Percentiles rank a stretch among this genome's conserved stretches.
phyloP scores from a whole-genome alignment of 2,113 vertebrate genomes.

The Cephalopholis sonnerati region DNA sequence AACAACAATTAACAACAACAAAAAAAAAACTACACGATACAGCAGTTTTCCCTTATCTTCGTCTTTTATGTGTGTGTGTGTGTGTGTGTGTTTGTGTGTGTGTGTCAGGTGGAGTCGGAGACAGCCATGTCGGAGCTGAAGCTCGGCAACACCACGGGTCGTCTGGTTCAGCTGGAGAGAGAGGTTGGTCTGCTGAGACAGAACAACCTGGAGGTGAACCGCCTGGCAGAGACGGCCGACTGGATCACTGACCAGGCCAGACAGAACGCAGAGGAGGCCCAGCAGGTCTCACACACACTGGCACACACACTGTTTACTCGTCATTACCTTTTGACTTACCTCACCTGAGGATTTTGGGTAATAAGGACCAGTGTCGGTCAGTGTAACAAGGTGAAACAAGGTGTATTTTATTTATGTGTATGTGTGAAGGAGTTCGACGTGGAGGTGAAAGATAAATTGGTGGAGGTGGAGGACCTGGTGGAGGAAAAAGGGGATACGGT shows the following conservation, averaged over 20 bases:
- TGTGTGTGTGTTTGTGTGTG: slow-evolving; percentile 13
- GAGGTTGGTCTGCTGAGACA: slow-evolving; percentile 88
- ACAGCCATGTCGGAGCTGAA: slow-evolving; percentile 90
- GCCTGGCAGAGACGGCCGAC: slow-evolving; percentile 79
- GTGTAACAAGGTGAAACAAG: no score
- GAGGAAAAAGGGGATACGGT: slow-evolving; percentile 87
- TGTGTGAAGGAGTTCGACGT: slow-evolving; percentile 85
- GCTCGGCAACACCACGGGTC: slow-evolving; percentile 88
- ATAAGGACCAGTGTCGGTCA: not conserved
- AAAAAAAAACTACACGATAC: no score
- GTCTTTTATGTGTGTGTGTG: slow-evolving; percentile 1
- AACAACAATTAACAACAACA: no score
- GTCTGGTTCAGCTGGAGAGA: slow-evolving; percentile 88
- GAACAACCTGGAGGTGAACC: slow-evolving; percentile 84
- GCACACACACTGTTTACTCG: not conserved
- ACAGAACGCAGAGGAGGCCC: slow-evolving; percentile 84
- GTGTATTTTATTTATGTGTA: slow-evolving; percentile 7
- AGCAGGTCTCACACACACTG: slow-evolving; percentile 80
- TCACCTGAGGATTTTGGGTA: no score
- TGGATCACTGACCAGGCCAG: slow-evolving; percentile 72
- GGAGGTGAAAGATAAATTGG: slow-evolving; percentile 87
- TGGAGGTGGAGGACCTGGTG: slow-evolving; percentile 85
- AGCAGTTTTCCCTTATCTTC: no score
- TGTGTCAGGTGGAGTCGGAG: slow-evolving; percentile 91
- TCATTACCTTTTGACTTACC: not conserved